phyloP scores from a whole-genome alignment of 2,888 invertebrate genomes.

The Sminthurinus aureus region DNA sequence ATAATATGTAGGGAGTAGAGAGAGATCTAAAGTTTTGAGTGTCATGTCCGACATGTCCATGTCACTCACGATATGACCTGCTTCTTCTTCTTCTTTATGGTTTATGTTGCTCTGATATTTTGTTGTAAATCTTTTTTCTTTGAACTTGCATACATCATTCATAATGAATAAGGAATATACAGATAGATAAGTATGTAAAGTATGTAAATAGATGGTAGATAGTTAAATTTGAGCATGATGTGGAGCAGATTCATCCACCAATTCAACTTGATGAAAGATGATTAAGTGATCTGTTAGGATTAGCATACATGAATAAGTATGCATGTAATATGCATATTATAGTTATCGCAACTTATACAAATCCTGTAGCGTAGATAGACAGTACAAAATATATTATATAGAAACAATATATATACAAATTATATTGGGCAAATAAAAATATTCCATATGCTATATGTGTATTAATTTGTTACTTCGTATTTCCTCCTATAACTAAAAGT shows the following conservation, averaged over 20 bases:
- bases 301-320: background rate
- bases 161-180: background rate
- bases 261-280: background rate
- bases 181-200: too few relatives aligned
- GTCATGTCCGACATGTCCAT: constrained; percentile 21
- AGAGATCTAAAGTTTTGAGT: background rate
- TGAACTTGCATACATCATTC: background rate
- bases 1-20: background rate
- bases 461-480: too few relatives aligned
- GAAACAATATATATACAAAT: too few relatives aligned
- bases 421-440: too few relatives aligned
- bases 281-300: background rate
- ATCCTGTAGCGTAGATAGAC: too few relatives aligned
- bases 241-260: too few relatives aligned
- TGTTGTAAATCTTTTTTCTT: background rate
- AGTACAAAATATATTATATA: too few relatives aligned
- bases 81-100: constrained; percentile 4
- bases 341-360: background rate
- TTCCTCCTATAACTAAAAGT: background rate
- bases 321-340: background rate
- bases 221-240: too few relatives aligned
- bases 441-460: too few relatives aligned
- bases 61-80: constrained; percentile 28
- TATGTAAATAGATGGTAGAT: background rate
- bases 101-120: too few relatives aligned